These are phyloP conservation scores for Trachymyrmex cornetzi DNA, from an alignment of 1,140 invertebrate genomes.

Conservation along the genomic window DNA sequence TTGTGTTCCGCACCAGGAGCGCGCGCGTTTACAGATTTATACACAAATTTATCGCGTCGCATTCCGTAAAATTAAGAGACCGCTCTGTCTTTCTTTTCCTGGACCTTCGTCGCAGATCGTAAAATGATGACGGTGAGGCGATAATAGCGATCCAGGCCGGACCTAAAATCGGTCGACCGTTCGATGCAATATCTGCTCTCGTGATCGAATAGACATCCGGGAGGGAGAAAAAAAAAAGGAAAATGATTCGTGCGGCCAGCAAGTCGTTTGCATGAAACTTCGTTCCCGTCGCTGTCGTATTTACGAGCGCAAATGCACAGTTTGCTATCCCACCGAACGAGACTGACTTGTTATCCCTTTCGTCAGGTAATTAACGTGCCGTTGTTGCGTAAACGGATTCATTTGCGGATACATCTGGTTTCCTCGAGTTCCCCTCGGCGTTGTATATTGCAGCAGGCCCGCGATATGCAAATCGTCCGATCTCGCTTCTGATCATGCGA, in stretches of 20 bases:
- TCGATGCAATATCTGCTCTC: conserved; percentile 40
- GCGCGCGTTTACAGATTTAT: conserved; percentile 1
- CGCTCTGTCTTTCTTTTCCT: neutral
- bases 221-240: neutral
- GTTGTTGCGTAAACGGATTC: conserved; percentile 57
- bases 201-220: conserved; percentile 44
- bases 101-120: neutral
- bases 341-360: conserved; percentile 34
- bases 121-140: conserved; percentile 44
- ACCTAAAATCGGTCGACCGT: conserved; percentile 39
- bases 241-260: conserved; percentile 7
- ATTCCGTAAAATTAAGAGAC: conserved; percentile 29
- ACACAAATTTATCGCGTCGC: conserved; percentile 6
- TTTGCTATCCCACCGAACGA: conserved; percentile 18
- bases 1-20: neutral
- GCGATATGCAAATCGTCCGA: conserved; percentile 51
- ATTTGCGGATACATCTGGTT: conserved; percentile 25
- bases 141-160: conserved; percentile 19
- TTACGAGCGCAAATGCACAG: conserved; percentile 37
- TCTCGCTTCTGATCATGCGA: conserved; percentile 44
- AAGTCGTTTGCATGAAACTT: conserved; percentile 43
- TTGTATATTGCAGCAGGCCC: neutral
- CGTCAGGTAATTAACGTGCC: conserved; percentile 48
- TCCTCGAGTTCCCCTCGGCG: conserved; percentile 22
- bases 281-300: conserved; percentile 38